Base-by-base conservation (phyloP, 2,888 invertebrate species). In the Parthenolecanium corni region DNA sequence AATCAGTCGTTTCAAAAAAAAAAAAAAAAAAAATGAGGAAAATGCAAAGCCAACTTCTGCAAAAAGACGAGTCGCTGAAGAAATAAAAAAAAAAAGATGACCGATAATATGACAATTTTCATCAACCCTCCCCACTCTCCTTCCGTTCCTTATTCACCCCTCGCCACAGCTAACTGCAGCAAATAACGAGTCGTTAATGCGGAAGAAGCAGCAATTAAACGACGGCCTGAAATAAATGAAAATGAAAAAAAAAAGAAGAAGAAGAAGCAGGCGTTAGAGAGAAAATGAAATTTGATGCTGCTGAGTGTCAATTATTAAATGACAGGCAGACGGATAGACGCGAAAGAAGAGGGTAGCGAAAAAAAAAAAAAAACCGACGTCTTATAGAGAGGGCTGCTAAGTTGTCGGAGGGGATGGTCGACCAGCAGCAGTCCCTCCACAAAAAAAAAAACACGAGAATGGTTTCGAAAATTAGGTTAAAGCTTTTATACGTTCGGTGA, bases 391-490 rank as follows among this genome's bases (percentile, higher is more conserved):
- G 5, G 31, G 31, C 31, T n/a, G n/a, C n/a, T n/a, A n/a, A n/a
- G n/a, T n/a, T n/a, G n/a, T n/a, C n/a, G 31, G 31, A 4, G 31
- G 31, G 5, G 31, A 31, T 31, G 9, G 31, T 9, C 4, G n/a
- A n/a, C 5, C 31, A 31, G 9, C 31, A 9, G 31, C 31, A 31
- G 31, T n/a, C n/a, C n/a, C n/a, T n/a, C n/a, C 31, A 9, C 31
- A 6, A 31, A 31, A 4, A 31, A 52, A 31, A 31, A 31, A 31
- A 31, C 31, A 31, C 31, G 9, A 4, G 31, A 9, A 61, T 49
- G 49, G 51, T 38, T 36, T 49, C 47, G 61, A 47, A 63, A 63
- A 63, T 54, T 54, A 54, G 63, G 63, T 63, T 54, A 63, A 53
- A 53, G 62, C 42, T 62, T 40, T 18, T 52, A 31, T 31, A 6